Conservation (phyloP, 2,888 invertebrate genomes). For the Boloria selene region DNA sequence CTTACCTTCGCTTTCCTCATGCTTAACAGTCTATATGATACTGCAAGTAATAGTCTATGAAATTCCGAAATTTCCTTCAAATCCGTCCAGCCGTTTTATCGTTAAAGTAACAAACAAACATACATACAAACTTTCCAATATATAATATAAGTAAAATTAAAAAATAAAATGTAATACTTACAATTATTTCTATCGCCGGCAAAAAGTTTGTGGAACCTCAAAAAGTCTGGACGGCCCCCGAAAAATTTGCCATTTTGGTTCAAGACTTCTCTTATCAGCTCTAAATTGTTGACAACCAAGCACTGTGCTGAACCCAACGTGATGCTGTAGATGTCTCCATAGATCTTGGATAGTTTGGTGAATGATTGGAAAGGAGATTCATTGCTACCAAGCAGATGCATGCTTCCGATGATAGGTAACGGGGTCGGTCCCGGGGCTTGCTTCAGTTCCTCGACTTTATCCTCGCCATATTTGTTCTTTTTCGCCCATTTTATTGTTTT, state of each 20-base stretch:
- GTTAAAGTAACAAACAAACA: no score
- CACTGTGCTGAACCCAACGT: conserved; percentile 86
- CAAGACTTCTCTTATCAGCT: conserved; percentile 87
- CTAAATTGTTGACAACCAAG: conserved; percentile 88
- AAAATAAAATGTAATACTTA: conserved; percentile 80
- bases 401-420: conserved; percentile 86
- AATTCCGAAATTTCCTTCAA: not conserved
- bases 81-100: not conserved
- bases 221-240: conserved; percentile 91
- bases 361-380: conserved; percentile 88
- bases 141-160: not conserved
- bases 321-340: conserved; percentile 88
- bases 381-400: conserved; percentile 84
- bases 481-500: conserved; percentile 53
- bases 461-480: conserved; percentile 52
- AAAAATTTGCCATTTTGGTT: conserved; percentile 91
- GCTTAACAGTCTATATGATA: not conserved
- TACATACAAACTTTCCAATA: not conserved
- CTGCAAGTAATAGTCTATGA: not conserved
- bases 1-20: not conserved
- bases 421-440: conserved; percentile 86
- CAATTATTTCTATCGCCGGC: conserved; percentile 93
- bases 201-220: conserved; percentile 90
- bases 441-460: conserved; percentile 50
- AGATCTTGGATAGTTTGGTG: conserved; percentile 84